Evolutionary conservation across 2,888 invertebrate species (phyloP).

Genomic region (Arctia plantaginis): DNA sequence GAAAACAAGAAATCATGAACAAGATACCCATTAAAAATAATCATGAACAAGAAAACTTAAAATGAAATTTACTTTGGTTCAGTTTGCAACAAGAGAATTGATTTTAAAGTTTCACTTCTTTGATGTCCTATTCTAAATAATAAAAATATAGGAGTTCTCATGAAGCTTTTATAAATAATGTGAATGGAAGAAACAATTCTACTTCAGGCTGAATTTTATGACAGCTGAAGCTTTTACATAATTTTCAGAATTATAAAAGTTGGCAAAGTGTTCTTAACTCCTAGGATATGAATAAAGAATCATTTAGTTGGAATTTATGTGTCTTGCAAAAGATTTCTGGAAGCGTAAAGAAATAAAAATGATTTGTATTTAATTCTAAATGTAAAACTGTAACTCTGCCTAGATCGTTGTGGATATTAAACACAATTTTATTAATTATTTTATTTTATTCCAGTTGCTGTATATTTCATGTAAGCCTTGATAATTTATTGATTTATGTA

Average conservation of each 20-base stretch:
- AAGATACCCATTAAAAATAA: background rate
- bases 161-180: constrained; percentile 49
- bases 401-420: background rate
- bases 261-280: constrained; percentile 55
- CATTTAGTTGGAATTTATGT: constrained; percentile 56
- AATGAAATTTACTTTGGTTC: background rate
- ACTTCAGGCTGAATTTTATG: constrained; percentile 55
- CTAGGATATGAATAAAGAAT: constrained; percentile 59
- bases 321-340: constrained; percentile 41
- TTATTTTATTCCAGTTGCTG: background rate
- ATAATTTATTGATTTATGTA: background rate
- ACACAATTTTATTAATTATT: background rate
- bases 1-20: background rate
- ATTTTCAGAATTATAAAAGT: constrained; percentile 59
- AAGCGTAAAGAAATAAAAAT: constrained; percentile 47
- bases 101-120: constrained; percentile 15
- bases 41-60: background rate
- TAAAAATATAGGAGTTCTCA: constrained; percentile 41
- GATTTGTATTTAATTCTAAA: constrained; percentile 42
- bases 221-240: constrained; percentile 57
- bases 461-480: background rate
- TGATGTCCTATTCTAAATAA: constrained; percentile 35
- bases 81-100: background rate
- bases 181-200: constrained; percentile 52
- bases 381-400: background rate